Conservation (phyloP, 1,140 invertebrate genomes). For the Scaptomyza hsui region DNA sequence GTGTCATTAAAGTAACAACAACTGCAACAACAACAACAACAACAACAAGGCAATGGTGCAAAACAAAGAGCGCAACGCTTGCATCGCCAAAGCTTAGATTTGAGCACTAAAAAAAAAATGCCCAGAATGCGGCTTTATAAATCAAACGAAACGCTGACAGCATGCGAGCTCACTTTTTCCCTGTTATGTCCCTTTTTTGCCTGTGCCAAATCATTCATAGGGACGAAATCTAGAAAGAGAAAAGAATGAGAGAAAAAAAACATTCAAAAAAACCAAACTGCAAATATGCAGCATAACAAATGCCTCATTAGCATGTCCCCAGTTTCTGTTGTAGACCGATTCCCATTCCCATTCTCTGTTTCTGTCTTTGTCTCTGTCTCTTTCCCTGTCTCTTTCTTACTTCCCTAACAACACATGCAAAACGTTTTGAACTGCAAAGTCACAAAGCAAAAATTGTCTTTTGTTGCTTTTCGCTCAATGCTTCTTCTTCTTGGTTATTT, state of each 20-base stretch:
- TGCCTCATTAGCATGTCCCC: slow-evolving; percentile 66
- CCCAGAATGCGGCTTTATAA: slow-evolving; percentile 55
- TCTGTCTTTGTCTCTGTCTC: neutral
- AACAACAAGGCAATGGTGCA: slow-evolving; percentile 21
- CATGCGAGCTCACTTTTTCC: slow-evolving; percentile 7
- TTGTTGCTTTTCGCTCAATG: slow-evolving; percentile 18
- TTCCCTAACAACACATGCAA: slow-evolving; percentile 21
- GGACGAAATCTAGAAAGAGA: slow-evolving; percentile 20
- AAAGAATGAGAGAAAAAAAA: slow-evolving; percentile 1
- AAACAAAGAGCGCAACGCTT: neutral
- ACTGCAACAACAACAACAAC: no score
- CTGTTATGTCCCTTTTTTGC: neutral
- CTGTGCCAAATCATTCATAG: slow-evolving; percentile 59
- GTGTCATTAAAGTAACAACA: slow-evolving; percentile 63
- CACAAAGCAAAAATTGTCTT: slow-evolving; percentile 43
- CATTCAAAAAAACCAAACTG: slow-evolving; percentile 14
- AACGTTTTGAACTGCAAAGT: slow-evolving; percentile 44
- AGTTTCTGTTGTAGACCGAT: neutral
- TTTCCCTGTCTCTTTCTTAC: neutral
- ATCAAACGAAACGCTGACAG: slow-evolving; percentile 53
- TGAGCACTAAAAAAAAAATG: slow-evolving; percentile 35
- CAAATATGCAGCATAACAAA: slow-evolving; percentile 68
- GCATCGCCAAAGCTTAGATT: slow-evolving; percentile 54
- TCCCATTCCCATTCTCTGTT: neutral
- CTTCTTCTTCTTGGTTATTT: slow-evolving; percentile 2